Evolutionary conservation across 2,888 invertebrate genomes (phyloP).

Genomic region (Cantharis flavilabris): DNA sequence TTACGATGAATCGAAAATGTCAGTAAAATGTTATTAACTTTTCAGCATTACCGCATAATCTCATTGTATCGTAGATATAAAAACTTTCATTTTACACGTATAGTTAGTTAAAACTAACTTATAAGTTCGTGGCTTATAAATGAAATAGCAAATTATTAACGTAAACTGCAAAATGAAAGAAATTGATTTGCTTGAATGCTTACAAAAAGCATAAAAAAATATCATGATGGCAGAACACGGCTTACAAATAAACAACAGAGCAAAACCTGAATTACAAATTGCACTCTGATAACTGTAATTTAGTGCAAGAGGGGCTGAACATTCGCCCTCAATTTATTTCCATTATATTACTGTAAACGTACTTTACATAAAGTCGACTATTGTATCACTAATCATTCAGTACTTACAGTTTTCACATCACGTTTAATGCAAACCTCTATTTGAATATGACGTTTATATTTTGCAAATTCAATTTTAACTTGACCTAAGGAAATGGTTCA

Average conservation of each 20-base stretch:
- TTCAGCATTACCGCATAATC: not conserved
- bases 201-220: slow-evolving; percentile 18
- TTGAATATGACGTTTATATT: not conserved
- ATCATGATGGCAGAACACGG: slow-evolving; percentile 26
- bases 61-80: not conserved
- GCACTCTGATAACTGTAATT: slow-evolving; percentile 27
- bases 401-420: slow-evolving; percentile 22
- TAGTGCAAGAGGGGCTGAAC: slow-evolving; percentile 20
- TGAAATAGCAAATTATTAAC: slow-evolving; percentile 2
- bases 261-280: slow-evolving; percentile 27
- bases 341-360: slow-evolving; percentile 9
- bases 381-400: not conserved
- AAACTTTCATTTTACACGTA: not conserved
- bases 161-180: slow-evolving; percentile 4
- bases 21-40: not conserved
- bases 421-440: slow-evolving; percentile 12
- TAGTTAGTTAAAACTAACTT: too few relatives aligned
- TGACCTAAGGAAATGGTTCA: not conserved
- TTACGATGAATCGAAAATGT: not conserved
- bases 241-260: slow-evolving; percentile 22
- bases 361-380: slow-evolving; percentile 15
- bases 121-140: not conserved
- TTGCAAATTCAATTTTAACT: not conserved
- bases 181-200: slow-evolving; percentile 13
- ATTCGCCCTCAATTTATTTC: slow-evolving; percentile 25